phyloP scores from a whole-genome alignment of 2,888 invertebrate genomes.

The Rhamphomyia laevipes region DNA sequence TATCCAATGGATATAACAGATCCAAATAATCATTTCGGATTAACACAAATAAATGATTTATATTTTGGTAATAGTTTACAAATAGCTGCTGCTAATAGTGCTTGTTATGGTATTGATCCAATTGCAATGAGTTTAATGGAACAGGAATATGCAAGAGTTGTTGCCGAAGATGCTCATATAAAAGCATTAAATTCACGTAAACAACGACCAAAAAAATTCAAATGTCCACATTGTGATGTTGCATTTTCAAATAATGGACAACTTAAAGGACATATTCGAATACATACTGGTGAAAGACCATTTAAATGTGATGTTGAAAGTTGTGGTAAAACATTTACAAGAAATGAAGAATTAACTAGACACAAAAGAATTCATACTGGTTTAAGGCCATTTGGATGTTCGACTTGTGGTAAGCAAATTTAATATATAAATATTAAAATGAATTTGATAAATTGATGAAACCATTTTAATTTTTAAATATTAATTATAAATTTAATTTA shows the following conservation, averaged over 20 bases:
- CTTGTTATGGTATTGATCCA: constrained; percentile 25
- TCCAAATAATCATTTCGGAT: not conserved
- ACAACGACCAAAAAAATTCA: constrained; percentile 80
- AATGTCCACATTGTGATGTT: constrained; percentile 79
- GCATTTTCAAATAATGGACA: constrained; percentile 93
- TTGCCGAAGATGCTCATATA: constrained; percentile 58
- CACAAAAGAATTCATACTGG: constrained; percentile 85
- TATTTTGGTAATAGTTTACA: not conserved
- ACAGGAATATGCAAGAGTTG: constrained; percentile 54
- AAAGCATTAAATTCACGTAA: constrained; percentile 57
- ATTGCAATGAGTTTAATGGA: constrained; percentile 46
- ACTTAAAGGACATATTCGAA: constrained; percentile 79
- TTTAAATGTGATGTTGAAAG: constrained; percentile 75
- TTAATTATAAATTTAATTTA: too few species aligned
- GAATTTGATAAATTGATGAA: too few species aligned
- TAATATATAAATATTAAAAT: too few species aligned
- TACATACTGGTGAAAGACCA: constrained; percentile 82
- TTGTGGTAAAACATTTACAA: constrained; percentile 81
- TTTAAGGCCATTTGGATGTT: constrained; percentile 72
- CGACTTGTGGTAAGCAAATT: constrained; percentile 52
- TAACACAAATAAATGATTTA: not conserved
- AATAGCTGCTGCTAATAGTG: constrained; percentile 17
- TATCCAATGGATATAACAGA: not conserved
- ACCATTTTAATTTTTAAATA: too few species aligned
- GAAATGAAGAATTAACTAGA: constrained; percentile 85